phyloP scores from a whole-genome alignment of 2,797 vertebrate genomes.

The Sebastes nivosus region DNA sequence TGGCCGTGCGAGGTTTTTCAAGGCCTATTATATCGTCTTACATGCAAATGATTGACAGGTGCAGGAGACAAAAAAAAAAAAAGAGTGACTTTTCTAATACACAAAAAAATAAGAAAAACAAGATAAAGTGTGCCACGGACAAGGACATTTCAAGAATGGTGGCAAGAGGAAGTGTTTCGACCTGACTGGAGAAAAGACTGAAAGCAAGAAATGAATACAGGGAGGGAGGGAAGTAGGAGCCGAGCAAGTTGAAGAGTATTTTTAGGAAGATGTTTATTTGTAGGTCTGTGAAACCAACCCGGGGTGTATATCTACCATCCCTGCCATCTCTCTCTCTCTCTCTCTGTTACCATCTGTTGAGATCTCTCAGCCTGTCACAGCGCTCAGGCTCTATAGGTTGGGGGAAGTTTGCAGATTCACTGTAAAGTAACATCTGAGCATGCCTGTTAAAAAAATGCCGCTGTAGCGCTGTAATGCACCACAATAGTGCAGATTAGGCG shows the following conservation, averaged over 20 bases:
- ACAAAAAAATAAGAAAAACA: not conserved
- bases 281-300: conserved; percentile 82
- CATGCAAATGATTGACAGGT: not conserved
- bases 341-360: conserved; percentile 70
- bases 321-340: conserved; percentile 51
- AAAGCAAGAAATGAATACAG: not conserved
- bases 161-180: not conserved
- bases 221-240: conserved; percentile 28
- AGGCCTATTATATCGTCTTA: conserved; percentile 33
- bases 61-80: not conserved
- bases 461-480: not conserved
- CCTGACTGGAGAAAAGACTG: not conserved
- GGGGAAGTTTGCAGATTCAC: conserved; percentile 44
- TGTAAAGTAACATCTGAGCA: conserved; percentile 4
- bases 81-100: not conserved
- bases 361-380: conserved; percentile 80
- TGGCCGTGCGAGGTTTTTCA: not conserved
- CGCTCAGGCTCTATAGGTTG: conserved; percentile 11
- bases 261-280: conserved; percentile 86
- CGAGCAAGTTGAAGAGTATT: conserved; percentile 75
- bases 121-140: not conserved
- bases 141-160: not conserved
- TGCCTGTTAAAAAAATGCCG: not conserved
- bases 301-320: conserved; percentile 75
- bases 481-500: not conserved